phyloP scores from a whole-genome alignment of 1,140 invertebrate species.

The Sminthurides bifidus region DNA sequence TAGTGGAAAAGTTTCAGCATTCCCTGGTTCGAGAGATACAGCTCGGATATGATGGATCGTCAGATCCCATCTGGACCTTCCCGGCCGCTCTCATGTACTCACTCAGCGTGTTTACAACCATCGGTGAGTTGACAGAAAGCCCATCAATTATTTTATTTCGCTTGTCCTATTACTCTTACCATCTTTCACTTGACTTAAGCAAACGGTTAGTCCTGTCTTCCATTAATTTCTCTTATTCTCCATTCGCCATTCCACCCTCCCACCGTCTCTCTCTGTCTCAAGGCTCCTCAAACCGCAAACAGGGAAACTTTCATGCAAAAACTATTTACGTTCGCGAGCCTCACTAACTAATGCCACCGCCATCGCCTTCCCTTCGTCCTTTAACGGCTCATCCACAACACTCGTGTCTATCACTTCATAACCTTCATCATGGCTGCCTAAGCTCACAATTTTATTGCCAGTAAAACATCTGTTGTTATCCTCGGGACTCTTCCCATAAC shows the following conservation, averaged over 20 bases:
- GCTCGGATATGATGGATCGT: slow-evolving; percentile 42
- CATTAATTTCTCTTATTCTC: neutral
- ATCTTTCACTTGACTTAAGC: neutral
- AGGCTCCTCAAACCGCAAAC: neutral
- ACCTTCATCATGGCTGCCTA: too few species aligned
- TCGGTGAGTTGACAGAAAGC: slow-evolving; percentile 38
- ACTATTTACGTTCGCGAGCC: too few species aligned
- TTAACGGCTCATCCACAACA: too few species aligned
- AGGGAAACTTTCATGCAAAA: neutral
- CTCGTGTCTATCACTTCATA: too few species aligned
- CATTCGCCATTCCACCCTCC: neutral
- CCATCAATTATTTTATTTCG: slow-evolving; percentile 12
- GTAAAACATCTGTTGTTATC: too few species aligned
- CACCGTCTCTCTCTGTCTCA: neutral
- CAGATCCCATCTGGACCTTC: slow-evolving; percentile 40
- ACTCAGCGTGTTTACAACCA: slow-evolving; percentile 50
- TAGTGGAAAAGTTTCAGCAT: slow-evolving; percentile 40
- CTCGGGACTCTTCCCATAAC: too few species aligned
- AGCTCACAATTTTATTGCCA: too few species aligned
- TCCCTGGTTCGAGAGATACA: slow-evolving; percentile 36
- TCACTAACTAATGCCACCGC: too few species aligned
- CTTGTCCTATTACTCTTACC: neutral
- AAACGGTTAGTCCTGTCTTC: neutral
- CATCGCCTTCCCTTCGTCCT: too few species aligned
- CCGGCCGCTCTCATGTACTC: slow-evolving; percentile 48